Evolutionary conservation across 2,888 invertebrate genomes (phyloP), one percentile per base, ranked within the genome.

Genomic region (Sarcophaga rosellei): DNA sequence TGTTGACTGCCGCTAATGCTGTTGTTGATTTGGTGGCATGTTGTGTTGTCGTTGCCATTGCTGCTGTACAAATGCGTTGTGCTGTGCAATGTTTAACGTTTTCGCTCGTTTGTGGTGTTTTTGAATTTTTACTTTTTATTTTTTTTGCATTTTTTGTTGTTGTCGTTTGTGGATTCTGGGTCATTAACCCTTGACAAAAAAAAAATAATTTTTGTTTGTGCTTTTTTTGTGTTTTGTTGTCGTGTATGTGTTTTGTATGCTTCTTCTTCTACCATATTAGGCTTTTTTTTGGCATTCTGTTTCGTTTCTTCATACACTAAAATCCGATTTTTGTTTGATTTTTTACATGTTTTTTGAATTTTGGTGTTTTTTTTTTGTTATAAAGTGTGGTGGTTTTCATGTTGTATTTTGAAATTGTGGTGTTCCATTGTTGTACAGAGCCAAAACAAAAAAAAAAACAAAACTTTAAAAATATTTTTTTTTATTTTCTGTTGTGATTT

Each of bases 121-220:
- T 76, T 75, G 20, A 59, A 12, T 79, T 78, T 74, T 75, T 63
- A 23, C 23, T 53, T 78, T 57, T 59, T 65, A n/a, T 12, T 35
- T 81, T 74, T 69, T 73, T 81, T 81, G 23, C 57, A 63, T 45
- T 68, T 76, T 68, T 82, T 82, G 81, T 57, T 57, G 61, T 66
- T 77, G 82, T 82, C 82, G 83, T 83, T 59, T 81, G 77, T 87
- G 83, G 89, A 91, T 91, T 91, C 89, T 91, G 91, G 92, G 91
- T 91, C 91, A 91, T 91, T 91, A 91, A 91, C 91, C 91, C 92
- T 90, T 90, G 88, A 90, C 89, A 90, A 91, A 91, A 91, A 86
- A 81, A 65, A 59, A 21, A 69, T 70, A 61, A 47, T 78, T 78
- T 72, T 79, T 75, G 81, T 83, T 80, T 83, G 66, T 73, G 45